These are phyloP conservation scores for Chydorus sphaericus DNA, from an alignment of 2,888 invertebrate genomes.

Conservation along the genomic window DNA sequence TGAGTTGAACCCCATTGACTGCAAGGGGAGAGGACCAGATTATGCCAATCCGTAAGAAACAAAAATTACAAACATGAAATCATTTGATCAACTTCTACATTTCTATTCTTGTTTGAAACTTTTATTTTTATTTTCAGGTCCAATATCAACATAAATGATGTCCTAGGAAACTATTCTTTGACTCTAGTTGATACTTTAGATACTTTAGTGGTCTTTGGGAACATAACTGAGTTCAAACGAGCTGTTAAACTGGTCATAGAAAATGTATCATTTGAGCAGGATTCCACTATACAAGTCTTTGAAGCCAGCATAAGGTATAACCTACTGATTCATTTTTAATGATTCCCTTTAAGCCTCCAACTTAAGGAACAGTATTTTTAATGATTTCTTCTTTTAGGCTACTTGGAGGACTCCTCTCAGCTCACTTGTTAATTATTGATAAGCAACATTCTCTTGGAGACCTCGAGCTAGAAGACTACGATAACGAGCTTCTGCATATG, in stretches of 20 bases:
- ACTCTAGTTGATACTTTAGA: conserved; percentile 43
- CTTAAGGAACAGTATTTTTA: not conserved
- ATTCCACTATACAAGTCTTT: conserved; percentile 46
- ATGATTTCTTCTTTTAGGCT: conserved; percentile 26
- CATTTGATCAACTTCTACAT: not conserved
- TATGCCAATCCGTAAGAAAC: conserved; percentile 39
- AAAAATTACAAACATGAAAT: not conserved
- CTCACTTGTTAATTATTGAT: conserved; percentile 43
- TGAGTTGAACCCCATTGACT: conserved; percentile 45
- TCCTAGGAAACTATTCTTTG: conserved; percentile 44
- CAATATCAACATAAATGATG: conserved; percentile 50
- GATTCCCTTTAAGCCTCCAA: not conserved
- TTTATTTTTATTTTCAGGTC: too few species aligned
- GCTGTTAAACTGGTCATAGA: conserved; percentile 40
- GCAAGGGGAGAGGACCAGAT: conserved; percentile 44
- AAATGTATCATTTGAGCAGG: conserved; percentile 41
- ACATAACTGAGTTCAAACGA: conserved; percentile 39
- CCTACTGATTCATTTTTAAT: not conserved
- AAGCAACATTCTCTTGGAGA: conserved; percentile 38
- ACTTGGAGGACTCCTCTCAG: conserved; percentile 42
- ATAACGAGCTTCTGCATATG: conserved; percentile 39
- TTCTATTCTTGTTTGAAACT: too few species aligned
- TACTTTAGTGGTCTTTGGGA: conserved; percentile 42
- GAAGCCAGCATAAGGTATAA: conserved; percentile 43
- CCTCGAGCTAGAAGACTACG: conserved; percentile 33